Percentiles rank a stretch among this genome's conserved stretches.
Conservation (phyloP, 2,888 invertebrate genomes). For the Dione vanillae region DNA sequence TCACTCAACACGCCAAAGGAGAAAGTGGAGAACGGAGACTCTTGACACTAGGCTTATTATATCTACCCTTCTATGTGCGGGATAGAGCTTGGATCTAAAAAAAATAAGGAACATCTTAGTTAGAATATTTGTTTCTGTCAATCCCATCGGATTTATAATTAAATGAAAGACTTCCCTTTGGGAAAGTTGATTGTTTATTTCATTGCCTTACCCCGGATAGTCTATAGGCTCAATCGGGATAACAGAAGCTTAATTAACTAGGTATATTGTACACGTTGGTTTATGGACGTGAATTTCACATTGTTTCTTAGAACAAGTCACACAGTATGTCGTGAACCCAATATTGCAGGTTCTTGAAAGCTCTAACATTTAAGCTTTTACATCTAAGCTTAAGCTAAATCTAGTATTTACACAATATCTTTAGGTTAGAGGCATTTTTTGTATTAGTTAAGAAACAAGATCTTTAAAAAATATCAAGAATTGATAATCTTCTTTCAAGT, state of each 20-base stretch:
- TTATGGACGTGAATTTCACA: no score
- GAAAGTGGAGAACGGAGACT: neutral
- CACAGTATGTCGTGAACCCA: no score
- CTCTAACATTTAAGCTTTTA: no score
- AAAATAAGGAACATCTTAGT: neutral
- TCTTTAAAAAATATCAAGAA: no score
- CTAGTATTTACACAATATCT: no score
- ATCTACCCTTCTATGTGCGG: neutral
- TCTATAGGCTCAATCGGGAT: neutral
- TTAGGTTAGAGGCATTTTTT: no score
- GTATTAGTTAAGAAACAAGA: no score
- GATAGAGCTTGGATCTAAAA: neutral
- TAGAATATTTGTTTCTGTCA: neutral
- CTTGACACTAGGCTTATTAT: neutral
- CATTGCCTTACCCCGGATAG: neutral
- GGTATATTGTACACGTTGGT: no score
- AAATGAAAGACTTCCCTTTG: neutral
- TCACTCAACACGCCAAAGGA: neutral
- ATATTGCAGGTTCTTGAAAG: no score
- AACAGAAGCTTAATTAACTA: neutral
- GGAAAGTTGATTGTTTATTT: neutral
- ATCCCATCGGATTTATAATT: neutral
- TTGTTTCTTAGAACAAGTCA: no score
- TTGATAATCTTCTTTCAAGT: no score
- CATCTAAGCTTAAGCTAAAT: no score